Percentiles rank a stretch among this genome's conserved stretches.
phyloP scores from a whole-genome alignment of 2,797 vertebrate genomes.

The Protonibea diacanthus region DNA sequence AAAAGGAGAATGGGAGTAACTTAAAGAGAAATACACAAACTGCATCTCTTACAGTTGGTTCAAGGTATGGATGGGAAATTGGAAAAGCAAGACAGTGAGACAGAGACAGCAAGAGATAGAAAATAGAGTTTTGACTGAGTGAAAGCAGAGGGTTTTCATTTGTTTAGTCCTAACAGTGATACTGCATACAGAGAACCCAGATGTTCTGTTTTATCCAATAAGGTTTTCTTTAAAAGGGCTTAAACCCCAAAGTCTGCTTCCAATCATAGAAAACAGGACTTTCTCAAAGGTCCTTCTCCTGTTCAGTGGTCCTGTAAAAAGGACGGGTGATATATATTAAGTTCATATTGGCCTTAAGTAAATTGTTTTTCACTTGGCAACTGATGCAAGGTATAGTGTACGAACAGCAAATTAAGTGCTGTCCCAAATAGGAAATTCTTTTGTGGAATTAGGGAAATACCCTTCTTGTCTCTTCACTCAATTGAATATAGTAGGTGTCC shows the following conservation, averaged over 20 bases:
- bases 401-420: constrained; percentile 77
- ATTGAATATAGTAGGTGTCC: constrained; percentile 77
- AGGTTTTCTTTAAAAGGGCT: constrained; percentile 77
- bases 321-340: constrained; percentile 65
- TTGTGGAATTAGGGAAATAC: constrained; percentile 86
- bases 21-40: constrained; percentile 47
- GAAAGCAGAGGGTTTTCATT: constrained; percentile 66
- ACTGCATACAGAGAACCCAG: constrained; percentile 69
- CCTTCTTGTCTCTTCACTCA: constrained; percentile 68
- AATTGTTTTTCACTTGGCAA: constrained; percentile 80
- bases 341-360: constrained; percentile 74
- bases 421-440: constrained; percentile 80
- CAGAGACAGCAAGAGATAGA: constrained; percentile 30
- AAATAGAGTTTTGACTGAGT: constrained; percentile 56
- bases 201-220: constrained; percentile 82
- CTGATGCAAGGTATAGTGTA: constrained; percentile 70
- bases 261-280: constrained; percentile 77
- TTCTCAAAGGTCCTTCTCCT: constrained; percentile 70
- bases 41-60: constrained; percentile 45
- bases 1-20: constrained; percentile 31
- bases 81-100: constrained; percentile 47
- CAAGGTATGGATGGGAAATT: constrained; percentile 44
- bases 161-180: constrained; percentile 67
- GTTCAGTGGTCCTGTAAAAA: constrained; percentile 65
- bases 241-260: constrained; percentile 76